Percentiles rank a stretch among this genome's conserved stretches.
Evolutionary conservation across 2,113 vertebrate genomes (phyloP).

Genomic region (Seriola dumerili): DNA sequence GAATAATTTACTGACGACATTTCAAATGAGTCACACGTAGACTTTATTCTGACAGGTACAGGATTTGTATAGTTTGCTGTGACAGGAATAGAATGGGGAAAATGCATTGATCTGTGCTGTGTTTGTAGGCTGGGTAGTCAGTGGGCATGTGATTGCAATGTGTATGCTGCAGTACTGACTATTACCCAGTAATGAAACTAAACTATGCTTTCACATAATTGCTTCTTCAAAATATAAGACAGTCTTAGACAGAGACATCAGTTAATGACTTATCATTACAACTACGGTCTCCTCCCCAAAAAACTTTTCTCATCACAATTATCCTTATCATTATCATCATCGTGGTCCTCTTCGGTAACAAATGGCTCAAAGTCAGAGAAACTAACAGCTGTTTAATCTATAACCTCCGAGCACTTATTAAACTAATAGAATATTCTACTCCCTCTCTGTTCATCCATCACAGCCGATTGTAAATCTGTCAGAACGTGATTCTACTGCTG

Average conservation of each 20-base stretch:
- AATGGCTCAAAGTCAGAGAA: conserved; percentile 1
- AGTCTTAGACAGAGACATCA: not conserved
- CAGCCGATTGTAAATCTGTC: conserved; percentile 60
- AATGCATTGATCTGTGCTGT: too few species aligned
- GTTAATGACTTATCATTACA: not conserved
- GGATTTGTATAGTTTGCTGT: too few species aligned
- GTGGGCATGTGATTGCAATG: too few species aligned
- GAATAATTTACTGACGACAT: too few species aligned
- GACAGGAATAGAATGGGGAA: too few species aligned
- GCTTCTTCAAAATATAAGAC: too few species aligned
- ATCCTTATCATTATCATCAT: not conserved
- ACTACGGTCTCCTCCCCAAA: not conserved
- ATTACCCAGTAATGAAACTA: too few species aligned
- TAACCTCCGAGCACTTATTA: conserved; percentile 46
- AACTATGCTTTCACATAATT: too few species aligned
- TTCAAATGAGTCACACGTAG: too few species aligned
- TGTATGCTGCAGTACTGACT: too few species aligned
- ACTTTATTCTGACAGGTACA: too few species aligned
- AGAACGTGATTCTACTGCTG: conserved; percentile 7
- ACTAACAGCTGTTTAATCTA: conserved; percentile 50
- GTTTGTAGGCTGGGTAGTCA: too few species aligned
- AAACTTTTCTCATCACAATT: not conserved
- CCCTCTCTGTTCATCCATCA: conserved; percentile 59
- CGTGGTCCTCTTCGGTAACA: not conserved
- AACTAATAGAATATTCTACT: conserved; percentile 54